A percentile compares a stretch with the other conserved stretches of the same genome.
Conservation (phyloP, 1,140 invertebrate species). For the Goniozus legneri region DNA sequence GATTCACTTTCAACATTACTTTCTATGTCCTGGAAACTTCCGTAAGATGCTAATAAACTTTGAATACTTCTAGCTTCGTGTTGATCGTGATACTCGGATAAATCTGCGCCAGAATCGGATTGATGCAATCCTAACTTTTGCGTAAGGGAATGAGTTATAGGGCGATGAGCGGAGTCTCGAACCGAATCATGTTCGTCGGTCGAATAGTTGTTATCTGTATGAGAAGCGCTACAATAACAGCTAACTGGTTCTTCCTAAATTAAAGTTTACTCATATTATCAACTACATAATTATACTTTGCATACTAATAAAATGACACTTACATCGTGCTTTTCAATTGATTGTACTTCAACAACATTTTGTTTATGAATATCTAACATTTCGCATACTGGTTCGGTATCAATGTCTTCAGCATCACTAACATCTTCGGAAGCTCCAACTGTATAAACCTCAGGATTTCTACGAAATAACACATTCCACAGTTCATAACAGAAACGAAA, state of each 20-base stretch:
- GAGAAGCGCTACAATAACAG: constrained; percentile 67
- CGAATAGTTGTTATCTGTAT: constrained; percentile 65
- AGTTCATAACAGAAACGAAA: background rate
- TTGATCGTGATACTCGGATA: constrained; percentile 54
- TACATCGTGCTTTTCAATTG: constrained; percentile 46
- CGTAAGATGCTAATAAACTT: constrained; percentile 32
- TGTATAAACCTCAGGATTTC: constrained; percentile 42
- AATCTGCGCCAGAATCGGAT: constrained; percentile 65
- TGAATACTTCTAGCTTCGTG: constrained; percentile 43
- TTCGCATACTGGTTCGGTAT: constrained; percentile 39
- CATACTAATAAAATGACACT: constrained; percentile 12
- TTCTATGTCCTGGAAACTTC: constrained; percentile 27
- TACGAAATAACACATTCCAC: constrained; percentile 16
- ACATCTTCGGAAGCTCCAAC: constrained; percentile 39
- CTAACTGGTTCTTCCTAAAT: constrained; percentile 58
- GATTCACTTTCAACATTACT: constrained; percentile 17
- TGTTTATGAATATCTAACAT: constrained; percentile 41
- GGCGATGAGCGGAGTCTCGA: constrained; percentile 48
- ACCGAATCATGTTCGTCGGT: constrained; percentile 65
- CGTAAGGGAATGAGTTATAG: constrained; percentile 42
- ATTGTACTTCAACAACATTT: constrained; percentile 36
- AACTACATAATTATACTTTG: constrained; percentile 1
- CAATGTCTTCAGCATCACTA: constrained; percentile 41
- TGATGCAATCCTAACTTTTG: constrained; percentile 56
- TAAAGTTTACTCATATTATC: constrained; percentile 16